Conservation (phyloP, 1,140 invertebrate species). For the Microplitis demolitor region DNA sequence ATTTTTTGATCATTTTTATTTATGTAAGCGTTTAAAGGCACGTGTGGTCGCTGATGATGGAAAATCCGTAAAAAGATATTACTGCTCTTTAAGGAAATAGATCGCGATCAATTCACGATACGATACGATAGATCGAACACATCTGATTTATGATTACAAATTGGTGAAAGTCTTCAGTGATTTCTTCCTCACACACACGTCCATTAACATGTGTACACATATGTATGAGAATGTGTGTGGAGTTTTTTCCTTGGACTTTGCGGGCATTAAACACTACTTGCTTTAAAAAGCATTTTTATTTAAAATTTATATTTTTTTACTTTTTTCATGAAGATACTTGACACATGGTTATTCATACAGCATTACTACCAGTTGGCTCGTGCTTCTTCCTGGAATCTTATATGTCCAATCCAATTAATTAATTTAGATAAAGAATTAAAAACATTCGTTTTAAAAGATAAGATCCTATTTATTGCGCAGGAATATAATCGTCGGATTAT, state of each 20-base stretch:
- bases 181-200: not conserved
- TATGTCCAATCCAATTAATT: constrained; percentile 24
- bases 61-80: constrained; percentile 23
- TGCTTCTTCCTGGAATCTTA: constrained; percentile 24
- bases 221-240: too few species aligned
- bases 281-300: too few species aligned
- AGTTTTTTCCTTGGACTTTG: not conserved
- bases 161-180: constrained; percentile 23
- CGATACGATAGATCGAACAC: constrained; percentile 14
- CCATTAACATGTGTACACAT: not conserved
- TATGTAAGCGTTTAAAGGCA: too few species aligned
- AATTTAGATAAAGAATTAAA: constrained; percentile 16
- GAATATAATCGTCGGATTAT: constrained; percentile 13
- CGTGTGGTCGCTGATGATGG: too few species aligned
- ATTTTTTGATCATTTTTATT: too few species aligned
- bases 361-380: constrained; percentile 7
- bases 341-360: too few species aligned
- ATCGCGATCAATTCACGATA: constrained; percentile 5
- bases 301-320: not conserved
- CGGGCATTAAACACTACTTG: not conserved
- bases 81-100: constrained; percentile 26
- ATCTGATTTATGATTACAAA: constrained; percentile 28
- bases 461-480: constrained; percentile 15
- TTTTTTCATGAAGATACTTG: too few species aligned
- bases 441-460: constrained; percentile 20